phyloP scores from a whole-genome alignment of 2,797 vertebrate species.

The Liparis tanakae region DNA sequence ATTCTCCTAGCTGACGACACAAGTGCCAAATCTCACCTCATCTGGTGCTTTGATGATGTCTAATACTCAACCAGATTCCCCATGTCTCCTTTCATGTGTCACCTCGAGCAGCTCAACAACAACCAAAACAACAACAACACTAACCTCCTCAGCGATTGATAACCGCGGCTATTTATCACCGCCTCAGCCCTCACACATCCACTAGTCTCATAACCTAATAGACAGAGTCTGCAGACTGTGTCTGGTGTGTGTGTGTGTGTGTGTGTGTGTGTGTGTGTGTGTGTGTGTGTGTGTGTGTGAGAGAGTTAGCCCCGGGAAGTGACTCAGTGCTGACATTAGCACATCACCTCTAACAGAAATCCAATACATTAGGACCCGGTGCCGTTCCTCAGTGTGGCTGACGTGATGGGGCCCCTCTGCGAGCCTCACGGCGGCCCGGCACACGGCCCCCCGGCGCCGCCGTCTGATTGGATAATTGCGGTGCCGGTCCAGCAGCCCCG shows the following conservation, averaged over 20 bases:
- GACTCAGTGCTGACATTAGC: conserved; percentile 75
- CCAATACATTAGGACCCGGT: conserved; percentile 71
- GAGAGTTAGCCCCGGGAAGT: conserved; percentile 53
- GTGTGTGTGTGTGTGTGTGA: conserved; percentile 21
- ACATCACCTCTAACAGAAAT: conserved; percentile 75
- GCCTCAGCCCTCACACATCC: neutral
- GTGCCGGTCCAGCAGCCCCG: conserved; percentile 66
- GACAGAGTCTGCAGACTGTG: neutral
- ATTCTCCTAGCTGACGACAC: no score
- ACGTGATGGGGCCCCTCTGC: conserved; percentile 71
- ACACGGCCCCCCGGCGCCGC: conserved; percentile 49
- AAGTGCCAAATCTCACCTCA: no score
- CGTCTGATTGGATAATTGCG: conserved; percentile 76
- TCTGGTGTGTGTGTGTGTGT: no score
- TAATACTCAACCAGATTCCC: neutral
- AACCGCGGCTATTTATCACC: neutral
- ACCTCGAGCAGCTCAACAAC: neutral
- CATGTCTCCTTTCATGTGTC: neutral
- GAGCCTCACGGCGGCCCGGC: conserved; percentile 49
- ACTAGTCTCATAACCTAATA: neutral
- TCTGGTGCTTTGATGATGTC: neutral
- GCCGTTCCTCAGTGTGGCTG: conserved; percentile 64
- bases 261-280: conserved; percentile 9
- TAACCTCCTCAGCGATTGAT: neutral
- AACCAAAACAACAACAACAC: neutral